phyloP scores from a whole-genome alignment of 2,888 invertebrate genomes.

The Charanyca ferruginea region DNA sequence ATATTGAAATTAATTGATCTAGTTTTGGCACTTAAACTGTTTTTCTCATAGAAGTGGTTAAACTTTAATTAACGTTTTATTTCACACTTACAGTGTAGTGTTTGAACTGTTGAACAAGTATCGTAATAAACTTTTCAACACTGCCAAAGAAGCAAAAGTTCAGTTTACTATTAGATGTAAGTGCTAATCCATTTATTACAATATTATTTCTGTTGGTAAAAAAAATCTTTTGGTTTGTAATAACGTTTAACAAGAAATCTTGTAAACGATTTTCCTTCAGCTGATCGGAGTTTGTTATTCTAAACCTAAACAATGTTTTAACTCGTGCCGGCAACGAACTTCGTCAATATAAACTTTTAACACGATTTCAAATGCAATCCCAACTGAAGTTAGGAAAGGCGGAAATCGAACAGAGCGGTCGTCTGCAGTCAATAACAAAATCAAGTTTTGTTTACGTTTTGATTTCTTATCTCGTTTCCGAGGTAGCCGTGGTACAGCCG shows the following conservation, averaged over 20 bases:
- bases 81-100: slow-evolving; percentile 21
- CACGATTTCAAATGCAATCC: slow-evolving; percentile 83
- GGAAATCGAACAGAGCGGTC: slow-evolving; percentile 79
- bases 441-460: slow-evolving; percentile 84
- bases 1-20: slow-evolving; percentile 80
- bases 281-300: slow-evolving; percentile 76
- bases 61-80: slow-evolving; percentile 56
- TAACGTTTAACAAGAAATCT: slow-evolving; percentile 35
- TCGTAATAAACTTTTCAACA: slow-evolving; percentile 53
- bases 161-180: slow-evolving; percentile 28
- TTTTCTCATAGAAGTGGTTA: slow-evolving; percentile 58
- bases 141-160: slow-evolving; percentile 51
- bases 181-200: slow-evolving; percentile 43
- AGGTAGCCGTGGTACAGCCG: slow-evolving; percentile 66
- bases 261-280: slow-evolving; percentile 62
- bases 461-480: slow-evolving; percentile 79
- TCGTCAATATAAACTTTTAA: slow-evolving; percentile 84
- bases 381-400: slow-evolving; percentile 76
- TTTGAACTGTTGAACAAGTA: slow-evolving; percentile 38
- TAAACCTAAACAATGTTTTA: slow-evolving; percentile 78
- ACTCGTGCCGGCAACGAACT: slow-evolving; percentile 74
- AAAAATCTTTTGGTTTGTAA: slow-evolving; percentile 51
- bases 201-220: slow-evolving; percentile 30
- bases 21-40: slow-evolving; percentile 69
- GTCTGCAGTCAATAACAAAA: slow-evolving; percentile 77